phyloP scores from a whole-genome alignment of 53 echinoderm and acorn worm genomes.

The Holothuria scabra region DNA sequence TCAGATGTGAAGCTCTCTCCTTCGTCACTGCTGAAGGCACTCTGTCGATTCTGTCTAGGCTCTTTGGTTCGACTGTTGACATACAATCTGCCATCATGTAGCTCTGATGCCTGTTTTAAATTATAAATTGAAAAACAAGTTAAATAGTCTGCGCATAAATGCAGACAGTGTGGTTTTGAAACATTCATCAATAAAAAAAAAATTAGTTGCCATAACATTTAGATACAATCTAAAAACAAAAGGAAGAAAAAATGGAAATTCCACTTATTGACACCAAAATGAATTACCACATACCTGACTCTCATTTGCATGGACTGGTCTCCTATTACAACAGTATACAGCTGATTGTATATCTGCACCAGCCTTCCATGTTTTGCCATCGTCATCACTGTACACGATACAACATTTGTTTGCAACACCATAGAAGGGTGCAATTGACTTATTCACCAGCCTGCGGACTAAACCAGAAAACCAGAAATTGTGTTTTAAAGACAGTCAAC shows the following conservation, averaged over 20 bases:
- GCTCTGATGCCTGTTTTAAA: slow-evolving; percentile 72
- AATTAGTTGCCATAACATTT: no score
- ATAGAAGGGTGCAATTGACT: slow-evolving; percentile 61
- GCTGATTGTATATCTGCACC: slow-evolving; percentile 77
- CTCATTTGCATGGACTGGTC: slow-evolving; percentile 2
- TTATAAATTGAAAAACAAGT: no score
- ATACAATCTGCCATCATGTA: slow-evolving; percentile 75
- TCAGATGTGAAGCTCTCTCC: slow-evolving; percentile 53
- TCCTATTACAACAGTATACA: slow-evolving; percentile 48
- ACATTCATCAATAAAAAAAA: no score
- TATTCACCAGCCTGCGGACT: neutral
- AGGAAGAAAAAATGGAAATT: no score
- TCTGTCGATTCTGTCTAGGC: slow-evolving; percentile 65
- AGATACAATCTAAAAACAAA: no score
- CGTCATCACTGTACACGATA: slow-evolving; percentile 91
- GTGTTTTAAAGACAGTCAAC: no score
- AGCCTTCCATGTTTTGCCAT: slow-evolving; percentile 79
- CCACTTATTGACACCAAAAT: neutral
- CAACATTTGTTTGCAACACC: slow-evolving; percentile 68
- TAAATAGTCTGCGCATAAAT: no score
- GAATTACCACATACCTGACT: slow-evolving; percentile 4
- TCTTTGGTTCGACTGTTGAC: slow-evolving; percentile 85
- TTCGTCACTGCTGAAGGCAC: slow-evolving; percentile 73
- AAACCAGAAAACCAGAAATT: no score
- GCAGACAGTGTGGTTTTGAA: no score